A percentile compares a stretch with the other conserved stretches of the same genome.
These are phyloP conservation scores for Drepana falcataria DNA, from an alignment of 2,888 invertebrate genomes.

Conservation along the genomic window DNA sequence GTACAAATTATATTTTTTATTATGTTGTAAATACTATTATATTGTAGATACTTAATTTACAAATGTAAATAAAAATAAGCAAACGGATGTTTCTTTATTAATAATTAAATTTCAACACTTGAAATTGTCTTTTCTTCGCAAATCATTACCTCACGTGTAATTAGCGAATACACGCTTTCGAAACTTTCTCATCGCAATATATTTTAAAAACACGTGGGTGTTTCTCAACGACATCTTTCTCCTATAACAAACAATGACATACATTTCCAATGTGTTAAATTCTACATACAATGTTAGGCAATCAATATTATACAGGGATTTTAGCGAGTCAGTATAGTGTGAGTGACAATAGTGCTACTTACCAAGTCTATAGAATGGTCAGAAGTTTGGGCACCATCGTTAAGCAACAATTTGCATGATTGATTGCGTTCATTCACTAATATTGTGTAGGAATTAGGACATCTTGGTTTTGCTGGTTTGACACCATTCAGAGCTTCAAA, in stretches of 20 bases:
- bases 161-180: constrained; percentile 3
- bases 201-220: constrained; percentile 46
- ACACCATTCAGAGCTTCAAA: background rate
- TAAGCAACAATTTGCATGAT: constrained; percentile 9
- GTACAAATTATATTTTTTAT: constrained; percentile 21
- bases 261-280: constrained; percentile 3
- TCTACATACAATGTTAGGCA: constrained; percentile 5
- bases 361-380: constrained; percentile 50
- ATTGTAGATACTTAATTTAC: constrained; percentile 18
- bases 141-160: background rate
- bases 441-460: background rate
- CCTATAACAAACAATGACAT: constrained; percentile 28
- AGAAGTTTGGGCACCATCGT: constrained; percentile 45
- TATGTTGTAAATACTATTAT: constrained; percentile 23
- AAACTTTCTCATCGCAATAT: constrained; percentile 39
- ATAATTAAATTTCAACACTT: background rate
- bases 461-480: background rate
- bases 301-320: constrained; percentile 11
- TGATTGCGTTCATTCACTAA: background rate
- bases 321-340: background rate
- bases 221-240: constrained; percentile 10
- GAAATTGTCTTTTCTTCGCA: no score
- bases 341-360: constrained; percentile 20
- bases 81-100: constrained; percentile 17
- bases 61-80: constrained; percentile 21